Conservation (phyloP, 2,113 vertebrate genomes). For the Malaclemys terrapin region DNA sequence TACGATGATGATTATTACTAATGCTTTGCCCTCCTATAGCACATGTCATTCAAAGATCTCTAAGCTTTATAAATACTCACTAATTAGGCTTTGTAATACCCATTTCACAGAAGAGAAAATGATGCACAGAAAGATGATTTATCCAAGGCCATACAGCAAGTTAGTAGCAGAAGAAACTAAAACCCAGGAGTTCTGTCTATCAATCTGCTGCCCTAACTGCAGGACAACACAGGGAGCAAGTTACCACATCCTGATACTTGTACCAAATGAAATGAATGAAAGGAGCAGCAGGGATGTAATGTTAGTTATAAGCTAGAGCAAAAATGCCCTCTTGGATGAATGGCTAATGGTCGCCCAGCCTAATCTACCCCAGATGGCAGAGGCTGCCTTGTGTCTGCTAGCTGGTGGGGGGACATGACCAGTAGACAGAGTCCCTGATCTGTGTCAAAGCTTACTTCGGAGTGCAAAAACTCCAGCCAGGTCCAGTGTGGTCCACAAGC, state of each 20-base stretch:
- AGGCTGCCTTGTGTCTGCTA: neutral
- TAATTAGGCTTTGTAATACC: neutral
- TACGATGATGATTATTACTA: neutral
- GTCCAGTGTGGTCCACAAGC: neutral
- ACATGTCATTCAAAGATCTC: neutral
- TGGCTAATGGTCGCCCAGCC: fast-evolving
- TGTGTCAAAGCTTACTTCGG: neutral
- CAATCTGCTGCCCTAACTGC: neutral
- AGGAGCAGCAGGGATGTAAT: neutral
- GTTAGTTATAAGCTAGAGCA: neutral
- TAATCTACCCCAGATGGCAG: neutral
- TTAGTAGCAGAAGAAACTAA: fast-evolving
- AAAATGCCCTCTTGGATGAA: neutral
- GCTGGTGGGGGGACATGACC: neutral
- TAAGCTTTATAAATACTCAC: neutral
- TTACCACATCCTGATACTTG: neutral
- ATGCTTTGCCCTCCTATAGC: neutral
- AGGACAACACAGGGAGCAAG: neutral
- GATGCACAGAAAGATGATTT: neutral
- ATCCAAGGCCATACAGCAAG: neutral
- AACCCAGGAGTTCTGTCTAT: neutral
- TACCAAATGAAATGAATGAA: neutral
- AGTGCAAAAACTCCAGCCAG: neutral
- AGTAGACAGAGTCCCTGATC: neutral
- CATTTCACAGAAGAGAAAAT: neutral